Base-by-base conservation (phyloP, 2,113 vertebrate species). In the Etheostoma cragini region DNA sequence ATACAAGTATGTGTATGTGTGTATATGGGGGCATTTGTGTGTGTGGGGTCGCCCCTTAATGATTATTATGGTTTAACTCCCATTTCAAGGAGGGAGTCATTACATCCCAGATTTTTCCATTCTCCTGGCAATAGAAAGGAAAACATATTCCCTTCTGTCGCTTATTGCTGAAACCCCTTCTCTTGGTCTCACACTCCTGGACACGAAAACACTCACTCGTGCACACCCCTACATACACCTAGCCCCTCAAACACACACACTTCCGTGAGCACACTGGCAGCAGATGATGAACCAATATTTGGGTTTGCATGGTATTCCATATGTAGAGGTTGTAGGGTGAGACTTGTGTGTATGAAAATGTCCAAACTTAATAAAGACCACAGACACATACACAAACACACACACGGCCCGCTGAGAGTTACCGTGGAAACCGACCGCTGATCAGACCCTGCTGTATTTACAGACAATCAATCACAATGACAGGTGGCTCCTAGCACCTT, bases 31-130 rank as follows among this genome's bases (percentile, higher is more conserved):
- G 57, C 57, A 30, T 64, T 33, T 52, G 21, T 79, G 30, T 64
- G 46, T 84, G 90, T 88, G 88, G 82, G 88, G 81, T 75, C 76
- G 65, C 71, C 82, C 80, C 81, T 76, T 86, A 91, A 91, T 91
- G 80, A 90, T 89, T 92, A 88, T 89, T 91, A 86, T 92, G 85
- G 62, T 93, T 92, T 81, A 88, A 92, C 88, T 92, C 91, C 72
- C 68, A 87, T 92, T 90, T 91, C 89, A 89, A 11, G 71, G 78
- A 63, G 62, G 62, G 81, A 88, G 79, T 84, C 81, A 91, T 90
- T 88, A 88, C 63, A 64, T 63, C 35, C 47, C 53, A 71, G 46
- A 72, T 81, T 91, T 84, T 88, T 87, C 90, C 88, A 84, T 88
- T 84, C 83, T 92, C 76, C 70, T 87, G 68, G 80, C 84, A 76